phyloP scores from a whole-genome alignment of 2,888 invertebrate species.

The Malthinus seriepunctatus region DNA sequence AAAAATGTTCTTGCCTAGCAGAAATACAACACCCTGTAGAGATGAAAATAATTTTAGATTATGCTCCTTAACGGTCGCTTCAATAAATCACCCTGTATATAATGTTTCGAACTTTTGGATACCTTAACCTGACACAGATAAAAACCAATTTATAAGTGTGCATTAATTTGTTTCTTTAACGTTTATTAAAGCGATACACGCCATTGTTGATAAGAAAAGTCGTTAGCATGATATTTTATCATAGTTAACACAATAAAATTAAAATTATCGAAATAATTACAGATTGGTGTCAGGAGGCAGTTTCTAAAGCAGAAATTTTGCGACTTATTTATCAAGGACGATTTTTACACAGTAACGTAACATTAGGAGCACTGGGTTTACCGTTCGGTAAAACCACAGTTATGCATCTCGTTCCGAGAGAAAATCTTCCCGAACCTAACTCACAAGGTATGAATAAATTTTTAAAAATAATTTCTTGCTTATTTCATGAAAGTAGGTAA shows the following conservation, averaged over 20 bases:
- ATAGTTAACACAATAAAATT: too few relatives aligned
- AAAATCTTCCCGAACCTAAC: conserved; percentile 99
- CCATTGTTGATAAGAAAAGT: not conserved
- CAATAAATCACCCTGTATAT: too few relatives aligned
- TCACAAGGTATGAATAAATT: conserved; percentile 87
- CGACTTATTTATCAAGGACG: conserved; percentile 99
- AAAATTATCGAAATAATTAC: conserved; percentile 50
- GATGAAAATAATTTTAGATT: too few relatives aligned
- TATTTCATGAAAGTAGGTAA: too few relatives aligned
- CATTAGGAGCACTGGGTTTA: conserved; percentile 95
- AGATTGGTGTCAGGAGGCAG: conserved; percentile 97
- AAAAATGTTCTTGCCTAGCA: too few relatives aligned
- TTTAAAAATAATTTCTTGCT: too few relatives aligned
- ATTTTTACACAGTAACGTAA: conserved; percentile 99
- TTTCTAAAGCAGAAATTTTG: conserved; percentile 95
- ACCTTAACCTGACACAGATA: too few relatives aligned
- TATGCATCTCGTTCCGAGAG: conserved; percentile 99
- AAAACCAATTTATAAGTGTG: too few relatives aligned
- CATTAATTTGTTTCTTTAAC: conserved; percentile 1
- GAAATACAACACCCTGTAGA: too few relatives aligned
- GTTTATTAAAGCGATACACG: not conserved
- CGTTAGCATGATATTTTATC: not conserved
- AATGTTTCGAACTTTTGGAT: too few relatives aligned
- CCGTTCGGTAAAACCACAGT: conserved; percentile 98
- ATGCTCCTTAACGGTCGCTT: too few relatives aligned